Evolutionary conservation across 2,888 invertebrate genomes (phyloP).

Genomic region (Hesperia comma): DNA sequence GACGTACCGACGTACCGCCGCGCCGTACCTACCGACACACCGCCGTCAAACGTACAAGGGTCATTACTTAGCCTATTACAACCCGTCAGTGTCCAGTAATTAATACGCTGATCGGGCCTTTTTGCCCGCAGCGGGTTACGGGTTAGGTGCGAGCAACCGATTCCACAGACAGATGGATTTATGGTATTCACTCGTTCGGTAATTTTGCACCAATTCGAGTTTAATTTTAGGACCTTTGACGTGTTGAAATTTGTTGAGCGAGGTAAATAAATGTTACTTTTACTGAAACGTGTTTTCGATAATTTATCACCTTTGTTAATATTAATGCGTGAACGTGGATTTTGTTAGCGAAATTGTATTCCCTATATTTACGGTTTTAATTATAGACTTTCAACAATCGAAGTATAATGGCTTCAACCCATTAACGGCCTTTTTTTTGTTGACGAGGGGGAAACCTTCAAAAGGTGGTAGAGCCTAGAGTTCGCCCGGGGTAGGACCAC

Average conservation of each 20-base stretch:
- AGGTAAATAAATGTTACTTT: constrained; percentile 2
- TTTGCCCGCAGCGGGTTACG: constrained; percentile 49
- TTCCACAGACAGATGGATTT: constrained; percentile 35
- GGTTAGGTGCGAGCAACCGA: constrained; percentile 43
- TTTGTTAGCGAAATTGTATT: too few relatives aligned
- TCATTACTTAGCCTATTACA: constrained; percentile 80
- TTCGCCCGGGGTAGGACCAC: too few relatives aligned
- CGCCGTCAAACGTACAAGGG: constrained; percentile 81
- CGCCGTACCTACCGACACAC: constrained; percentile 45
- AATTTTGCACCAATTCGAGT: constrained; percentile 21
- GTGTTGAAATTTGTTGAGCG: constrained; percentile 25
- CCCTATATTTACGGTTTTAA: too few relatives aligned
- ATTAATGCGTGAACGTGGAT: too few relatives aligned
- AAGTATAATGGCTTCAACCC: too few relatives aligned
- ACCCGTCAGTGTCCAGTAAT: constrained; percentile 61
- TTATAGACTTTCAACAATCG: too few relatives aligned
- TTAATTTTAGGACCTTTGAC: constrained; percentile 23
- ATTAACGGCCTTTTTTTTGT: too few relatives aligned
- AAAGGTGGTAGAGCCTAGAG: too few relatives aligned
- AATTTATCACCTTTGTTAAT: neutral
- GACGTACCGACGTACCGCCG: constrained; percentile 55
- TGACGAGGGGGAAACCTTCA: too few relatives aligned
- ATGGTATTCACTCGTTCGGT: constrained; percentile 28
- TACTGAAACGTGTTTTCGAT: neutral
- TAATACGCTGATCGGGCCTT: constrained; percentile 69